Evolutionary conservation across 2,113 vertebrate genomes (phyloP).

Genomic region (Nasalis larvatus): DNA sequence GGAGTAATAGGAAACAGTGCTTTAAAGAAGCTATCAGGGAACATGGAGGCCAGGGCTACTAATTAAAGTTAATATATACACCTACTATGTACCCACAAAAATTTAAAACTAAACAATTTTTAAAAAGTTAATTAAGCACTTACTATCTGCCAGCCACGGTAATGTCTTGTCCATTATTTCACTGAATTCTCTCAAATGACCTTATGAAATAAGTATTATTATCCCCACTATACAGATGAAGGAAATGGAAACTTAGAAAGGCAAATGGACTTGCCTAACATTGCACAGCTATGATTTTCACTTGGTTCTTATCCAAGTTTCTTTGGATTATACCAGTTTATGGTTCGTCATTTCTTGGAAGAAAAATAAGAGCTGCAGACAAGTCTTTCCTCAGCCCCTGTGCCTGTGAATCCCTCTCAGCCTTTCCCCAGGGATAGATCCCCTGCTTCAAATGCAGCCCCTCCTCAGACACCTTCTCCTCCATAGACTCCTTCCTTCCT

Average conservation of each 20-base stretch:
- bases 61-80: not conserved
- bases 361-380: not conserved
- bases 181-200: constrained; percentile 13
- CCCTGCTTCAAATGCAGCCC: not conserved
- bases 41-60: not conserved
- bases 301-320: not conserved
- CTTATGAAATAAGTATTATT: not conserved
- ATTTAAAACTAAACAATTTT: too few relatives aligned
- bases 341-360: not conserved
- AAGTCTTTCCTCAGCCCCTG: not conserved
- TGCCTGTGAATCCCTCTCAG: not conserved
- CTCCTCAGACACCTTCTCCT: not conserved
- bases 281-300: not conserved
- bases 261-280: constrained; percentile 23
- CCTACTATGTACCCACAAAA: too few relatives aligned
- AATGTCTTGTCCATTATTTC: not conserved
- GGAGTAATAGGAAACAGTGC: not conserved
- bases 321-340: not conserved
- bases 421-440: not conserved
- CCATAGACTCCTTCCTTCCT: not conserved
- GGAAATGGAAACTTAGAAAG: not conserved
- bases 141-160: not conserved
- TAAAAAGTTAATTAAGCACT: not conserved
- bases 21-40: not conserved
- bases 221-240: not conserved